phyloP scores from a whole-genome alignment of 2,113 vertebrate species.

The Amblyopsis rosae region DNA sequence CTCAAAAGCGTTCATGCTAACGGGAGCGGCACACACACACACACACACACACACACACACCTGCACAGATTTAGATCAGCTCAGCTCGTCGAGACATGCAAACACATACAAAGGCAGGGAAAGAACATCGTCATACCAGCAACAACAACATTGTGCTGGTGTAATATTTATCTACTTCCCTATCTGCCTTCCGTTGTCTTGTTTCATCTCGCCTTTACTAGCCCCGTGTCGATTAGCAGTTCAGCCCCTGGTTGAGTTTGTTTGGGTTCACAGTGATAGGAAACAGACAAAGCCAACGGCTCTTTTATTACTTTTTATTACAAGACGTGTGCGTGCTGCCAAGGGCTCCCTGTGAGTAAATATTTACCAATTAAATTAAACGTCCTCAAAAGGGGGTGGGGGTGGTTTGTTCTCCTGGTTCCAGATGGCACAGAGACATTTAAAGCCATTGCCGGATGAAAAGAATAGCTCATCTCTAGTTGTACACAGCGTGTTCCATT shows the following conservation, averaged over 20 bases:
- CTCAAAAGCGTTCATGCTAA: background rate
- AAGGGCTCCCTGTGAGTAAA: slow-evolving; percentile 61
- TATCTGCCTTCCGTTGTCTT: background rate
- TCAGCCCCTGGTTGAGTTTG: slow-evolving; percentile 55
- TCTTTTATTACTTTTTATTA: slow-evolving; percentile 53
- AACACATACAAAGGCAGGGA: background rate
- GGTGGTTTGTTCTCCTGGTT: slow-evolving; percentile 31
- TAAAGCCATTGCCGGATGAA: slow-evolving; percentile 57
- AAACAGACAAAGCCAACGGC: slow-evolving; percentile 44
- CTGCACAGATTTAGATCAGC: background rate
- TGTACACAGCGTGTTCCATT: slow-evolving; percentile 38
- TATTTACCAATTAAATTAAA: slow-evolving; percentile 72
- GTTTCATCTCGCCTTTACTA: slow-evolving; percentile 47
- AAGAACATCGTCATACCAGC: background rate
- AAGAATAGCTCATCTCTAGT: slow-evolving; percentile 38
- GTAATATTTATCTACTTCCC: slow-evolving; percentile 16
- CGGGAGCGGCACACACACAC: background rate
- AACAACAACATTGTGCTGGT: slow-evolving; percentile 10
- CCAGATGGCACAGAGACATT: slow-evolving; percentile 71
- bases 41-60: slow-evolving; percentile 3
- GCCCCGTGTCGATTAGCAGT: slow-evolving; percentile 37
- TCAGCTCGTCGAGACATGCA: background rate
- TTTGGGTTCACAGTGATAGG: slow-evolving; percentile 49
- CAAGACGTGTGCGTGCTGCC: slow-evolving; percentile 27
- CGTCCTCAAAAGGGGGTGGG: slow-evolving; percentile 44